Evolutionary conservation across 1,140 invertebrate species (phyloP).

Genomic region (Drosophila seguyi): DNA sequence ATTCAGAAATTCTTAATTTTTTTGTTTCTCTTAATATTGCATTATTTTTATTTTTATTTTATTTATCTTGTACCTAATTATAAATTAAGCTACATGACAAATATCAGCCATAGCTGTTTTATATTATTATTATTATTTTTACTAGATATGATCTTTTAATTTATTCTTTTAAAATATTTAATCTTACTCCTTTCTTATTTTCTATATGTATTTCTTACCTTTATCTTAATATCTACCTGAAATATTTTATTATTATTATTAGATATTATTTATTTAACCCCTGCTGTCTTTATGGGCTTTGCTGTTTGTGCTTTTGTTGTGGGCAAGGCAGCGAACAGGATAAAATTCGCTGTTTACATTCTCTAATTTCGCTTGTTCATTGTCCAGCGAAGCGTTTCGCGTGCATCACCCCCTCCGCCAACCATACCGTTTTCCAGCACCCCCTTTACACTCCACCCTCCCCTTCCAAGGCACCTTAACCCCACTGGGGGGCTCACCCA

Average conservation of each 20-base stretch:
- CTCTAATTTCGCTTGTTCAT: slow-evolving; percentile 84
- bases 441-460: not conserved
- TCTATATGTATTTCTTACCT: not conserved
- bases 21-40: too few species aligned
- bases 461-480: not conserved
- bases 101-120: too few species aligned
- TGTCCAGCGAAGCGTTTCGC: slow-evolving; percentile 79
- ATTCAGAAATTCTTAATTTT: too few species aligned
- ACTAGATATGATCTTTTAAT: not conserved
- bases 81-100: too few species aligned
- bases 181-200: too few species aligned
- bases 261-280: not conserved
- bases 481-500: not conserved
- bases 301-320: slow-evolving; percentile 41
- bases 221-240: not conserved
- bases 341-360: slow-evolving; percentile 84
- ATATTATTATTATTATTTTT: too few species aligned
- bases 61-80: too few species aligned
- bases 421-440: not conserved
- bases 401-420: slow-evolving; percentile 35
- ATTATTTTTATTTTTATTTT: too few species aligned
- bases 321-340: slow-evolving; percentile 72
- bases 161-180: not conserved
- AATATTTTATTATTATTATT: not conserved
- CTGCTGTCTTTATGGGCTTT: slow-evolving; percentile 16